Base-by-base conservation (phyloP, 2,113 vertebrate species). In the Recurvirostra avosetta region DNA sequence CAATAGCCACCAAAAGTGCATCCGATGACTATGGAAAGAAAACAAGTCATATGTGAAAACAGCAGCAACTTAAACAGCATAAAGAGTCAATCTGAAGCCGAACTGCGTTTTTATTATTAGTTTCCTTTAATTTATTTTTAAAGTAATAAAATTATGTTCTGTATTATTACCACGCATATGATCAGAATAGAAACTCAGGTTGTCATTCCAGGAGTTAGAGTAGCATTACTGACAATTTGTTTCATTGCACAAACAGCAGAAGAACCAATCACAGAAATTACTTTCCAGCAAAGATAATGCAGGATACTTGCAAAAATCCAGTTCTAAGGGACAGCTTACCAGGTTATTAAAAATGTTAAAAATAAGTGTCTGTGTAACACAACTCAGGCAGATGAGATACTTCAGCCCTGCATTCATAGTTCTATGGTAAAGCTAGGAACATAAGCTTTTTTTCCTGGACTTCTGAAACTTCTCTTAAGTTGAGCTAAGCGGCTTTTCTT, bases 1-100 rank as follows among this genome's bases (percentile, higher is more conserved):
- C 99, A 95, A 99, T 99, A 83, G 99, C 99, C 96, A 99, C 99
- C 98, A 99, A 96, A 96, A 99, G 98, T 59, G 99, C 99, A 97
- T 99, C 99, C 15, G 99, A 99, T 19, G 99, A 99, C 99, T 99
- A 80, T 65, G 89, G 52, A 97, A 96, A 97, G 68, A 98, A 97
- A 97, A 91, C 29, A 95, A 85, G 83, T 94, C 73, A 65, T 62
- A 92, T 52, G 62, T 91, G 85, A 95, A 93, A 87, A 29, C 38
- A 91, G 53, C 27, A 87, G 19, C 19, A 78, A 91, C 14, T 40
- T 49, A 32, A 50, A 74, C 27, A 78, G n/a, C 18, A 50, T 18
- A 17, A 52, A 50, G 40, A 76, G 8, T 62, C 34, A 83, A 63
- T 32, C 21, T 59, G 29, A 50, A 72, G 23, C 4, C 32, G 71